A percentile compares a stretch with the other conserved stretches of the same genome.
These are phyloP conservation scores for Philhelius pedissequus DNA, from an alignment of 2,888 invertebrate genomes.

Conservation along the genomic window DNA sequence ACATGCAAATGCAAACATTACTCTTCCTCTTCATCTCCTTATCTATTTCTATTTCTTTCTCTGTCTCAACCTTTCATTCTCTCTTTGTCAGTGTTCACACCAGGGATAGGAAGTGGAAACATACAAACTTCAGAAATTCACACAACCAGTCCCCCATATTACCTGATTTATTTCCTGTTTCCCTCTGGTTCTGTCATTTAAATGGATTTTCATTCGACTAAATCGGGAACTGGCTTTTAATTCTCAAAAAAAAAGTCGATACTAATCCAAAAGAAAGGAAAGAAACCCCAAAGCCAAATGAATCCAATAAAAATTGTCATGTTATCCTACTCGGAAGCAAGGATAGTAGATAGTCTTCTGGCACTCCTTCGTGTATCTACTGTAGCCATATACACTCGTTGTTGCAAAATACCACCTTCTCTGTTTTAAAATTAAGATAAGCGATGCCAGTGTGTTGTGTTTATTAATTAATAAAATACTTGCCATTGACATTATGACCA, in stretches of 20 bases:
- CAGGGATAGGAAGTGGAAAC: not conserved
- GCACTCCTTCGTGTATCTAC: not conserved
- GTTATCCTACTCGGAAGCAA: slow-evolving; percentile 42
- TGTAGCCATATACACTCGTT: not conserved
- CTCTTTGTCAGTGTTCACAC: not conserved
- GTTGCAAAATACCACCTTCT: not conserved
- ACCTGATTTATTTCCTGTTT: slow-evolving; percentile 8
- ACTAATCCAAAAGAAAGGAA: not conserved
- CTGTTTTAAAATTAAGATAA: slow-evolving; percentile 7
- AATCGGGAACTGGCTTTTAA: slow-evolving; percentile 8
- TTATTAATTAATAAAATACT: slow-evolving; percentile 56
- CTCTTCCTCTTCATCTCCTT: not conserved
- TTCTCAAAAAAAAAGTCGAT: slow-evolving; percentile 1
- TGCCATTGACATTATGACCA: slow-evolving; percentile 46
- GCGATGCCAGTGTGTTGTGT: slow-evolving; percentile 2
- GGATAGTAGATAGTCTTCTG: too few species aligned
- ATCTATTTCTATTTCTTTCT: not conserved
- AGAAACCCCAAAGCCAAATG: not conserved
- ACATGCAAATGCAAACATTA: slow-evolving; percentile 61
- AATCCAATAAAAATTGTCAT: slow-evolving; percentile 3
- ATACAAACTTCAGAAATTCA: not conserved
- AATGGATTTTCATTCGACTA: slow-evolving; percentile 50
- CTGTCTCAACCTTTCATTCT: not conserved
- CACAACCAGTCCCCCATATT: slow-evolving; percentile 3
- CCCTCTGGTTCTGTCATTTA: slow-evolving; percentile 24